A percentile compares a stretch with the other conserved stretches of the same genome.
phyloP scores from a whole-genome alignment of 2,797 vertebrate species.

The Babyrousa celebensis region DNA sequence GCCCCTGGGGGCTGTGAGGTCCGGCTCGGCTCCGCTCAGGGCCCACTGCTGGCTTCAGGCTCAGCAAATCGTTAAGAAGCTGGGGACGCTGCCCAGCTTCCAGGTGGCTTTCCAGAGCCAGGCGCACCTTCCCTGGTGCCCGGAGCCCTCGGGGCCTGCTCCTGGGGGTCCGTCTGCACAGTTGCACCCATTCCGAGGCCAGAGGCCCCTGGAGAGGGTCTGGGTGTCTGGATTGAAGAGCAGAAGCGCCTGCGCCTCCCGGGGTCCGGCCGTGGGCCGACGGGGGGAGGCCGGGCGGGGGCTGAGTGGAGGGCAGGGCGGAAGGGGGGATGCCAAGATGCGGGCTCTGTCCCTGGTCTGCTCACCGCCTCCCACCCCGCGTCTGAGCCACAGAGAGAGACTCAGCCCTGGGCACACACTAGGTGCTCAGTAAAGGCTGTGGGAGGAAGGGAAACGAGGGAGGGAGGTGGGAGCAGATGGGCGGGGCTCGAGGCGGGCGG shows the following conservation, averaged over 20 bases:
- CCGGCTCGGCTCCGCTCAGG: fast-evolving
- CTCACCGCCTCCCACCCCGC: background rate
- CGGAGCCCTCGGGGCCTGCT: fast-evolving
- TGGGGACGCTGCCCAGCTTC: fast-evolving
- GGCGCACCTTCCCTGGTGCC: background rate
- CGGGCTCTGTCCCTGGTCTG: fast-evolving
- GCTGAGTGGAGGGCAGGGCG: background rate
- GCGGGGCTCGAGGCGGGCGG: too few relatives aligned
- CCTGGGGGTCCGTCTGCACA: fast-evolving
- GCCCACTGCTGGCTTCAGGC: too few relatives aligned
- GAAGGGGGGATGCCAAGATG: too few relatives aligned
- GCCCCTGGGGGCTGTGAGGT: background rate
- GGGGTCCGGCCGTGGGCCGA: background rate
- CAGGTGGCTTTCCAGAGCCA: fast-evolving
- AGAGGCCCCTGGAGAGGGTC: background rate
- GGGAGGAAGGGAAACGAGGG: background rate
- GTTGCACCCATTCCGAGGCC: fast-evolving
- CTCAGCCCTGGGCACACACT: fast-evolving
- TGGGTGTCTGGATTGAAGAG: background rate
- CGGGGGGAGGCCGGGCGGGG: too few relatives aligned
- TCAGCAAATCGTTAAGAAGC: background rate
- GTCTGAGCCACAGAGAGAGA: background rate
- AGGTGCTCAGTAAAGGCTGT: too few relatives aligned
- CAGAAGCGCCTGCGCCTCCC: fast-evolving
- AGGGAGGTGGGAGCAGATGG: fast-evolving